phyloP scores from a whole-genome alignment of 2,888 invertebrate species.

The Drosophila lutescens region DNA sequence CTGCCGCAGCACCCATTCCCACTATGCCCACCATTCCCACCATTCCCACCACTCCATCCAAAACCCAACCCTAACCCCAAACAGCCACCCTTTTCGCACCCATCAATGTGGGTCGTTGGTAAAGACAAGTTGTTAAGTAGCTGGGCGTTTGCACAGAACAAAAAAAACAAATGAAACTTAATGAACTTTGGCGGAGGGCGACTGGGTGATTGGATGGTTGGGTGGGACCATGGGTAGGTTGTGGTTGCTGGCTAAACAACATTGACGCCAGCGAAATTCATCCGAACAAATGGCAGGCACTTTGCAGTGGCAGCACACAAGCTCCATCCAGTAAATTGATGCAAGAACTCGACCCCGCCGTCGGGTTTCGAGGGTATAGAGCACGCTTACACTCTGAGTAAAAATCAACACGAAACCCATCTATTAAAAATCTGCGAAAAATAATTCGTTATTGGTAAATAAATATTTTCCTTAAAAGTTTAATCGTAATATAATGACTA shows the following conservation, averaged over 20 bases:
- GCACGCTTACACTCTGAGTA: constrained; percentile 10
- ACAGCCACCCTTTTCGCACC: constrained; percentile 9
- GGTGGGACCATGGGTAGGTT: background rate
- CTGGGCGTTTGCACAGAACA: constrained; percentile 33
- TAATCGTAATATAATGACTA: too few relatives aligned
- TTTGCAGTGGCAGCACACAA: constrained; percentile 53
- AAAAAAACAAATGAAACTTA: constrained; percentile 57
- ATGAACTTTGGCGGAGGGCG: constrained; percentile 49
- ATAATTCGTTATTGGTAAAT: too few relatives aligned
- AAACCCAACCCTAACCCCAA: background rate
- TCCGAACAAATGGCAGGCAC: constrained; percentile 62
- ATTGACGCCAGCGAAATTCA: constrained; percentile 46
- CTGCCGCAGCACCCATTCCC: constrained; percentile 31
- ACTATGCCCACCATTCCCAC: background rate
- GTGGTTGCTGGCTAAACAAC: constrained; percentile 44
- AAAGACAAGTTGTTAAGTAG: constrained; percentile 29
- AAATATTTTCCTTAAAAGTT: too few relatives aligned
- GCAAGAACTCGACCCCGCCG: constrained; percentile 48
- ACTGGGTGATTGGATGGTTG: background rate
- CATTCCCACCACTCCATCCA: background rate
- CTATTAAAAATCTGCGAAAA: too few relatives aligned
- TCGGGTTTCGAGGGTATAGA: constrained; percentile 9
- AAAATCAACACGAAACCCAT: background rate
- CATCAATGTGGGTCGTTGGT: constrained; percentile 5
- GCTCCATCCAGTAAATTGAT: constrained; percentile 72